Percentiles rank a stretch among this genome's conserved stretches.
These are phyloP conservation scores for Pentalonia nigronervosa DNA, from an alignment of 1,140 invertebrate species.

Conservation along the genomic window DNA sequence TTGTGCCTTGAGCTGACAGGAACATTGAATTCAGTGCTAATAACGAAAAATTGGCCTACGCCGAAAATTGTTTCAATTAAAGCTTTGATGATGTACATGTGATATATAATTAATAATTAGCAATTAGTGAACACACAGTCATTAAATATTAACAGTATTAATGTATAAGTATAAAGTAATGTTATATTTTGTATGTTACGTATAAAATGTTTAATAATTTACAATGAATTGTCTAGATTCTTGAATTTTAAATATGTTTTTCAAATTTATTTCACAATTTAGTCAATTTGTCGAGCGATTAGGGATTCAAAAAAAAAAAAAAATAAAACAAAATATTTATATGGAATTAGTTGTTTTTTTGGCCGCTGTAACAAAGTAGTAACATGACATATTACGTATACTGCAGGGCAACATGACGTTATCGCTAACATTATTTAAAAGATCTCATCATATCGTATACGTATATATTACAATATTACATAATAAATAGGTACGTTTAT, in stretches of 20 bases:
- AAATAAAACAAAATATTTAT: too few relatives aligned
- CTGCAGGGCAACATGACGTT: neutral
- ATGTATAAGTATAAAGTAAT: neutral
- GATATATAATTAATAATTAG: neutral
- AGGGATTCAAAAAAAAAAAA: neutral
- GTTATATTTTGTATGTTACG: neutral
- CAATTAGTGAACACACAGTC: neutral
- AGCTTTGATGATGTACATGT: neutral
- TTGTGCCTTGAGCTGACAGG: neutral
- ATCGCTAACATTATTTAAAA: neutral
- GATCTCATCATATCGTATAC: too few relatives aligned
- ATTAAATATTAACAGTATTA: too few relatives aligned
- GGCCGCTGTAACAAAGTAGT: neutral
- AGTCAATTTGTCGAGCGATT: neutral
- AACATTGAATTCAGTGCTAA: neutral
- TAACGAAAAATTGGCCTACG: neutral
- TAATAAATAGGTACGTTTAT: neutral
- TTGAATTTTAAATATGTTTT: too few relatives aligned
- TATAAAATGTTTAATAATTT: neutral
- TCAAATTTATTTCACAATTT: too few relatives aligned
- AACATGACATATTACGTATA: too few relatives aligned
- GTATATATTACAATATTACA: neutral
- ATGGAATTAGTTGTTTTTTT: neutral
- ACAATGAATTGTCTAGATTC: too few relatives aligned
- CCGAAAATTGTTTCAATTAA: neutral